phyloP scores from a whole-genome alignment of 2,797 vertebrate genomes.

The Champsocephalus gunnari region DNA sequence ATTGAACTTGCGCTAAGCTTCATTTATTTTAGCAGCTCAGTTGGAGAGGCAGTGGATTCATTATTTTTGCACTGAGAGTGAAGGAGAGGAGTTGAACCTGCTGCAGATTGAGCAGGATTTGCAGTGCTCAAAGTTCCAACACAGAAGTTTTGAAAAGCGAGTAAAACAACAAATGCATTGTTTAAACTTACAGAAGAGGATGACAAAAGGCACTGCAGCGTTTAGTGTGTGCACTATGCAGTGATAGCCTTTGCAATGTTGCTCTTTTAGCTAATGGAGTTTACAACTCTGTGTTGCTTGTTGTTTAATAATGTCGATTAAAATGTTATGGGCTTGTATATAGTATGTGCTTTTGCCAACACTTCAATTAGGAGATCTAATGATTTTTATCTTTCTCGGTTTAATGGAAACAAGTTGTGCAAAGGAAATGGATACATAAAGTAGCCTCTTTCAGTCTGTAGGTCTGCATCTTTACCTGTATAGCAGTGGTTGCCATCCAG shows the following conservation, averaged over 20 bases:
- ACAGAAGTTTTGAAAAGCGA: neutral
- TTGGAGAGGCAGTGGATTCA: neutral
- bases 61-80: neutral
- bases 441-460: neutral
- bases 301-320: too few relatives aligned
- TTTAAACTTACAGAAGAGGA: neutral
- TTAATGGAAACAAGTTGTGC: too few relatives aligned
- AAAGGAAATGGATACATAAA: neutral
- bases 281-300: neutral
- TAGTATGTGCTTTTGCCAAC: too few relatives aligned
- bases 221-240: too few relatives aligned
- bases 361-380: too few relatives aligned
- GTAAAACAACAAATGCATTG: neutral
- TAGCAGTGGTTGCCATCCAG: conserved; percentile 49
- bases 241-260: too few relatives aligned
- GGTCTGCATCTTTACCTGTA: conserved; percentile 52
- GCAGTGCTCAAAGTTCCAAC: neutral
- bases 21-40: neutral
- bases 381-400: too few relatives aligned
- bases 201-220: neutral
- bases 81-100: neutral
- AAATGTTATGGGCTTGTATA: too few relatives aligned
- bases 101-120: neutral
- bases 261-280: neutral
- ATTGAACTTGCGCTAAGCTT: too few relatives aligned